phyloP scores from a whole-genome alignment of 2,797 vertebrate genomes.

The Pseudochirops cupreus region DNA sequence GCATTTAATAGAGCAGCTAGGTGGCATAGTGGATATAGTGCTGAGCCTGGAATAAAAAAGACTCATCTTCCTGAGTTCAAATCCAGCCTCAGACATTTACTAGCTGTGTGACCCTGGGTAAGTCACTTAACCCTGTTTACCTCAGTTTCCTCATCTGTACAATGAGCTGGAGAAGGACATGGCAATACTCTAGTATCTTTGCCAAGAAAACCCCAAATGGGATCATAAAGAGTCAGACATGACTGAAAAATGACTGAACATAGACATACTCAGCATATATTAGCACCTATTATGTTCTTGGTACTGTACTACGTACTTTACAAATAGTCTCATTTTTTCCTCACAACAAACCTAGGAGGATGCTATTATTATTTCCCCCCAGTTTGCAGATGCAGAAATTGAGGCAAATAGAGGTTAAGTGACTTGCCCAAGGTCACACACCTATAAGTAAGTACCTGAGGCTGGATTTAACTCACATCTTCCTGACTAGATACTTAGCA shows the following conservation, averaged over 20 bases:
- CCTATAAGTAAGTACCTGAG: neutral
- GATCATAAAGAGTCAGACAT: accelerated
- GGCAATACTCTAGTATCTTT: neutral
- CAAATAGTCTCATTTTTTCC: neutral
- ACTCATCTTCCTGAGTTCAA: neutral
- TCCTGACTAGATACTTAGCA: neutral
- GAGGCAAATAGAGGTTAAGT: neutral
- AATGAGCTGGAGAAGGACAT: neutral
- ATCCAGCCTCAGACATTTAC: neutral
- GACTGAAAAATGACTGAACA: neutral
- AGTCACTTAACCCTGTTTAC: neutral
- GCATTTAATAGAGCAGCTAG: neutral
- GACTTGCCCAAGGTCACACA: neutral
- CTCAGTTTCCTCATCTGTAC: neutral
- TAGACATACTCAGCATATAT: neutral
- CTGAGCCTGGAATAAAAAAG: neutral
- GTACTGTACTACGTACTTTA: neutral
- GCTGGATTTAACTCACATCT: neutral
- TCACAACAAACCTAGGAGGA: neutral
- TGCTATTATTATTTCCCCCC: neutral
- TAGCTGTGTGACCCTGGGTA: too few species aligned
- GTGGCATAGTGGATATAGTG: neutral
- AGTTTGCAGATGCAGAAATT: neutral
- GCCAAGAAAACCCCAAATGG: neutral
- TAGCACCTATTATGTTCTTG: neutral